Evolutionary conservation across 2,797 vertebrate genomes (phyloP), one percentile per base, ranked within the genome.

Genomic region (Hippopotamyrus pictus): DNA sequence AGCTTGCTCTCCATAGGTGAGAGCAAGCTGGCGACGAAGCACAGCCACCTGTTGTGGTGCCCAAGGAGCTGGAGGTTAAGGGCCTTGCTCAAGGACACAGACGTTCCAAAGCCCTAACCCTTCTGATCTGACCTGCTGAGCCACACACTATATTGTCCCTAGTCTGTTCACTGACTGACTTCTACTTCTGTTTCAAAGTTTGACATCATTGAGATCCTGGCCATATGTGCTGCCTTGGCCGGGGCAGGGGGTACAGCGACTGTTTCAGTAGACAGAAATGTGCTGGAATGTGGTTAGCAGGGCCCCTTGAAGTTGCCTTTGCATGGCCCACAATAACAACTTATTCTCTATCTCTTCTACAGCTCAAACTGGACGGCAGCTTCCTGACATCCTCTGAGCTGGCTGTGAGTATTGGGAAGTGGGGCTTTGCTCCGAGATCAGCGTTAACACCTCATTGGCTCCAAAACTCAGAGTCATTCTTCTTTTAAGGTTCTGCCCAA

Each of bases 361-460:
- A 99, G 98, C 95, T 99, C 89, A 95, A 95, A 88, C 96, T 99
- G 85, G 96, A 99, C 86, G 97, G 97, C 3, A 89, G 92, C 54
- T 89, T 89, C 1, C 94, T 99, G 88, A 96, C 97, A 25, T 94
- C 94, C 7, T 95, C 95, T 0, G 97, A 99, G 92, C 90, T 97
- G 79, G 95, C 96, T 90, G 98, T 99, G 91, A 96, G 97, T 95
- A 0, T 44, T 79, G 29, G 50, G 69, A 9, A 33, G 12, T 37
- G 33, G 5, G 29, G 3, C 6, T 46, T 86, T 37, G 41, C 44
- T 50, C 54, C 37, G 11, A 90, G 41, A 19, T 11, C n/a, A 37
- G 0, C 50, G 2, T 48, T 51, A 48, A 46, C 19, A 22, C 19
- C 8, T 46, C 76, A 46, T 44, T 46, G 76, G 17, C 41, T 79